These are phyloP conservation scores for Margaritifera margaritifera DNA, from an alignment of 2,888 invertebrate genomes.

Conservation along the genomic window DNA sequence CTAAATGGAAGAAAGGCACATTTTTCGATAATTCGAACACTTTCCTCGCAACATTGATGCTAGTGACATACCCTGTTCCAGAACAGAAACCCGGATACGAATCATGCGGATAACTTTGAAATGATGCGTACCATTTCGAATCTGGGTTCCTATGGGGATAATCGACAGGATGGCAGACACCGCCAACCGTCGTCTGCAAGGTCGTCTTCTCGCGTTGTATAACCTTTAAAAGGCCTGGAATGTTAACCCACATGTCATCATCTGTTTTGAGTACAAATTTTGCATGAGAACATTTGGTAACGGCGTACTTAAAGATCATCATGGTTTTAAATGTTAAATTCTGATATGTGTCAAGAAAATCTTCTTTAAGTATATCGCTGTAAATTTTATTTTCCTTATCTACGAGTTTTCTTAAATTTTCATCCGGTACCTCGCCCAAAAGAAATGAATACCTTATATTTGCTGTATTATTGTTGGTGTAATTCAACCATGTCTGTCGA, in stretches of 20 bases:
- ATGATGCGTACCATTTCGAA: too few species aligned
- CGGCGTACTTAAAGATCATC: conserved; percentile 33
- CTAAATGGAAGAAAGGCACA: conserved; percentile 51
- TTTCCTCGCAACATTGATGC: conserved; percentile 26
- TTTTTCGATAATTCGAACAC: conserved; percentile 33
- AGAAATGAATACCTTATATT: conserved; percentile 31
- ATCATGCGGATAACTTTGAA: conserved; percentile 33
- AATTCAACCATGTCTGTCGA: conserved; percentile 34
- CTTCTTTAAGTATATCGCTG: conserved; percentile 29
- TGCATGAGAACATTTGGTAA: conserved; percentile 20
- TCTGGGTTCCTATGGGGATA: too few species aligned
- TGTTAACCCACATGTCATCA: conserved; percentile 37
- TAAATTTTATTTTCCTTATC: conserved; percentile 20
- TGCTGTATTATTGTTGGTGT: conserved; percentile 20
- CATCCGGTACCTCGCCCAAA: conserved; percentile 5
- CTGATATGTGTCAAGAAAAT: conserved; percentile 31
- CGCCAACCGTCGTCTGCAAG: too few species aligned
- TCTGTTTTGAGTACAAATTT: conserved; percentile 36
- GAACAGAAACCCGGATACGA: conserved; percentile 50
- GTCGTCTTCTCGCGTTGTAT: too few species aligned
- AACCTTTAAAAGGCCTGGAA: too few species aligned
- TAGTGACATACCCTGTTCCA: conserved; percentile 49
- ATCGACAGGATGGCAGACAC: too few species aligned
- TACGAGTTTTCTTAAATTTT: conserved; percentile 6
- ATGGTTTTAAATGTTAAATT: conserved; percentile 39